A percentile compares a stretch with the other conserved stretches of the same genome.
Conservation (phyloP, 2,113 vertebrate genomes). For the Struthidea cinerea region DNA sequence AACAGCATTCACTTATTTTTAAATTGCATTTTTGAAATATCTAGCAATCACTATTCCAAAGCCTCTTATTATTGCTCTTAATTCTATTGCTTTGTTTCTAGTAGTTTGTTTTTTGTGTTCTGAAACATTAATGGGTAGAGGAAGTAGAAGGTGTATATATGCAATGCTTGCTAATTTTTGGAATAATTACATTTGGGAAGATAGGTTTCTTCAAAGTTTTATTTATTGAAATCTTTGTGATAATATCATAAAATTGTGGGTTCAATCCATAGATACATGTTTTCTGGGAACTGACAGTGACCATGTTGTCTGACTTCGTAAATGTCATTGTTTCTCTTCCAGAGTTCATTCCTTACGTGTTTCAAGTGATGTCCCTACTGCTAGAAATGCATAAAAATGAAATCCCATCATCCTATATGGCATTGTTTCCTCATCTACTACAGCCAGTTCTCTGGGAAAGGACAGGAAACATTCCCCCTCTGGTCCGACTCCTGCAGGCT, state of each 20-base stretch:
- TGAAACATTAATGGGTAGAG: neutral
- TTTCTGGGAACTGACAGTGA: neutral
- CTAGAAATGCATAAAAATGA: conserved; percentile 92
- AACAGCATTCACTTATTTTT: neutral
- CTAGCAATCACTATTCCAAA: neutral
- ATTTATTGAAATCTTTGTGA: neutral
- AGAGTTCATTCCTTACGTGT: conserved; percentile 98
- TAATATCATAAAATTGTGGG: neutral
- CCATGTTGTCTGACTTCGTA: neutral
- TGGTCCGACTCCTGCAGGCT: conserved; percentile 94
- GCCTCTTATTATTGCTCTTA: neutral
- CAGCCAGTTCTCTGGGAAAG: conserved; percentile 95
- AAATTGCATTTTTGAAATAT: neutral
- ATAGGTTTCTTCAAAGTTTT: neutral
- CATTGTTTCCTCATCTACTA: conserved; percentile 92
- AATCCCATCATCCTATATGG: conserved; percentile 93
- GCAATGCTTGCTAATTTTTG: neutral
- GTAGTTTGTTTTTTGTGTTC: neutral
- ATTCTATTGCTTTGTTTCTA: neutral
- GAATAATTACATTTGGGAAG: neutral
- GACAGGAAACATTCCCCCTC: conserved; percentile 93
- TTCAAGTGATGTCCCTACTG: conserved; percentile 99
- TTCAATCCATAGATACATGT: accelerated
- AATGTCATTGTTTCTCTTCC: neutral
- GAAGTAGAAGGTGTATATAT: neutral